phyloP scores from a whole-genome alignment of 2,797 vertebrate species.

The Sarcophilus harrisii region DNA sequence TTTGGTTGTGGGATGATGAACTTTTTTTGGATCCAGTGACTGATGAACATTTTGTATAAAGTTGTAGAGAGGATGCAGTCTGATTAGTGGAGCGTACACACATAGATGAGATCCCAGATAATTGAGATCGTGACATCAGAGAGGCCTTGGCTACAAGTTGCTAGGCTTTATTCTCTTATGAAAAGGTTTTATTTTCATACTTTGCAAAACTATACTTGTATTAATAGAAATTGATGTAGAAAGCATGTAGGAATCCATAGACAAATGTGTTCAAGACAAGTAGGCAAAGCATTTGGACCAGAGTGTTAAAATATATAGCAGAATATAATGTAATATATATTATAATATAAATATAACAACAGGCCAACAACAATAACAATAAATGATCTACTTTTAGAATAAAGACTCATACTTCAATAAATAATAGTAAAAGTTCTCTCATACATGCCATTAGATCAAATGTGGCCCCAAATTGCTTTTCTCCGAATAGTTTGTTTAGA shows the following conservation, averaged over 20 bases:
- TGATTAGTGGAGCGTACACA: not conserved
- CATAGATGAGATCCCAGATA: not conserved
- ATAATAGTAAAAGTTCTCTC: not conserved
- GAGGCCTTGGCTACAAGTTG: not conserved
- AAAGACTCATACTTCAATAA: not conserved
- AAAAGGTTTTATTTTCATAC: not conserved
- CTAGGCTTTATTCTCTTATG: not conserved
- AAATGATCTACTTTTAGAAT: not conserved
- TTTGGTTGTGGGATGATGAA: not conserved
- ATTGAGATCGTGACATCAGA: not conserved
- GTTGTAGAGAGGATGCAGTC: not conserved
- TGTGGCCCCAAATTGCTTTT: not conserved
- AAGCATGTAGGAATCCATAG: not conserved
- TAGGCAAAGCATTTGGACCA: not conserved
- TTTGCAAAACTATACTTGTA: not conserved
- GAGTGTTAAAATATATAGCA: not conserved
- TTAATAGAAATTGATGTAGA: not conserved
- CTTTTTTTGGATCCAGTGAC: not conserved
- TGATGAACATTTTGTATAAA: not conserved
- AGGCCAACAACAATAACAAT: not conserved
- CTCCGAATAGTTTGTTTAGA: not conserved
- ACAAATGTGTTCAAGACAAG: not conserved
- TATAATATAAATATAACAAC: not conserved
- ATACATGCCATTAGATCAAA: not conserved
- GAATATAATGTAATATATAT: not conserved